Evolutionary conservation across 2,888 invertebrate species (phyloP).

Genomic region (Rhopalosiphum nymphaeae): DNA sequence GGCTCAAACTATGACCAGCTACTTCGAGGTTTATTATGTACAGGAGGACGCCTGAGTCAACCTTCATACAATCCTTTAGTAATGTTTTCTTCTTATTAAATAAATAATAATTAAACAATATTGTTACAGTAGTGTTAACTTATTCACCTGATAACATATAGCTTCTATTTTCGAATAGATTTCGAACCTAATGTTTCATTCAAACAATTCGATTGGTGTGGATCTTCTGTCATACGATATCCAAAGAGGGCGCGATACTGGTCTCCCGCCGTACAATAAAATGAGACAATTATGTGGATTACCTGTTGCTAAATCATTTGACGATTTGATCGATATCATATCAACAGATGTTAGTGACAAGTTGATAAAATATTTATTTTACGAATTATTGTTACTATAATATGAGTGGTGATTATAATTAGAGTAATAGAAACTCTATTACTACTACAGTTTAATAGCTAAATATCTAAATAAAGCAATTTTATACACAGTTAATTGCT

Average conservation of each 20-base stretch:
- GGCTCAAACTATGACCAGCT: conserved; percentile 38
- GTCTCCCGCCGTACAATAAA: conserved; percentile 79
- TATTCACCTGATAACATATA: neutral
- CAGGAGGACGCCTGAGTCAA: conserved; percentile 45
- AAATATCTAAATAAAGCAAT: neutral
- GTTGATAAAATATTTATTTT: neutral
- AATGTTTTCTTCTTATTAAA: neutral
- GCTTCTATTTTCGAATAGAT: conserved; percentile 10
- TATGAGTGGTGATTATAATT: neutral
- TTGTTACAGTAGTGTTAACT: neutral
- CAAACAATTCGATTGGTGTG: conserved; percentile 71
- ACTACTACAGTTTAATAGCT: neutral
- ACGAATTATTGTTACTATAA: neutral
- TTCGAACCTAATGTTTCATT: conserved; percentile 48
- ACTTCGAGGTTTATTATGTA: conserved; percentile 42
- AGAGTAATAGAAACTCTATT: neutral
- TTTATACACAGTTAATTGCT: neutral
- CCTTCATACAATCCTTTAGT: conserved; percentile 52
- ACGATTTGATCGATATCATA: conserved; percentile 76
- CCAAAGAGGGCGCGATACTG: conserved; percentile 87
- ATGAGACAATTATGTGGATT: conserved; percentile 78
- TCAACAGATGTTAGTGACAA: conserved; percentile 73
- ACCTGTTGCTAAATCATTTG: conserved; percentile 74
- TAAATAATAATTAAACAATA: neutral
- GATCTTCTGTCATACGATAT: conserved; percentile 83